phyloP scores from a whole-genome alignment of 2,888 invertebrate genomes.

The Parnassius mnemosyne region DNA sequence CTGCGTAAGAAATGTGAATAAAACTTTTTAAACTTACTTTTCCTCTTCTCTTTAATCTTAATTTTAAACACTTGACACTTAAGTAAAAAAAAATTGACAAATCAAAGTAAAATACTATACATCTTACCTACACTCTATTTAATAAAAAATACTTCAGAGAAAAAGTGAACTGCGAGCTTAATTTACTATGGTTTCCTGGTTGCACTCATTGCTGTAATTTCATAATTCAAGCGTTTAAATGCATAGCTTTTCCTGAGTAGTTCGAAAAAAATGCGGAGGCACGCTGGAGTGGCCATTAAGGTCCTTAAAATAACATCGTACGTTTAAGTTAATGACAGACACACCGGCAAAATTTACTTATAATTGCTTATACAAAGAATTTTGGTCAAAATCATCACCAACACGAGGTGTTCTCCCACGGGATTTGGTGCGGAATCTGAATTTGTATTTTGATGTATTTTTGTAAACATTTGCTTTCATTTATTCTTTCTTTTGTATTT shows the following conservation, averaged over 20 bases:
- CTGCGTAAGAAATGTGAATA: too few relatives aligned
- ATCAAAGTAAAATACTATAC: too few relatives aligned
- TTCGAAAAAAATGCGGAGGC: conserved; percentile 62
- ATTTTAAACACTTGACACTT: too few relatives aligned
- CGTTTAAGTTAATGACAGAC: conserved; percentile 80
- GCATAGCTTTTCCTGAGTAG: conserved; percentile 78
- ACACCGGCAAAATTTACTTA: conserved; percentile 78
- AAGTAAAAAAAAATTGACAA: too few relatives aligned
- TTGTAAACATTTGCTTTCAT: too few relatives aligned
- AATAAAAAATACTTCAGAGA: conserved; percentile 23
- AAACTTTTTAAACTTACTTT: too few relatives aligned
- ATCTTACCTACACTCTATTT: neutral
- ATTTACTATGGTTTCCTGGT: conserved; percentile 55
- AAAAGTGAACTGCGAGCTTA: conserved; percentile 15
- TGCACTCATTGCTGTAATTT: conserved; percentile 78
- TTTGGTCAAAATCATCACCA: conserved; percentile 76
- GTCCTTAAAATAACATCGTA: conserved; percentile 80
- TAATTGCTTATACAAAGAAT: conserved; percentile 78
- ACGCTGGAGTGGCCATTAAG: conserved; percentile 72
- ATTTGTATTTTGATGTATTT: conserved; percentile 11
- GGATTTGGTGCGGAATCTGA: conserved; percentile 32
- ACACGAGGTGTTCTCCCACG: conserved; percentile 59
- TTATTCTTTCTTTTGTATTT: too few relatives aligned
- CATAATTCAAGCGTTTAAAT: conserved; percentile 80
- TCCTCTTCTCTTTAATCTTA: too few relatives aligned